These are phyloP conservation scores for Alloplasta piceator DNA, from an alignment of 2,888 invertebrate genomes.

Conservation along the genomic window DNA sequence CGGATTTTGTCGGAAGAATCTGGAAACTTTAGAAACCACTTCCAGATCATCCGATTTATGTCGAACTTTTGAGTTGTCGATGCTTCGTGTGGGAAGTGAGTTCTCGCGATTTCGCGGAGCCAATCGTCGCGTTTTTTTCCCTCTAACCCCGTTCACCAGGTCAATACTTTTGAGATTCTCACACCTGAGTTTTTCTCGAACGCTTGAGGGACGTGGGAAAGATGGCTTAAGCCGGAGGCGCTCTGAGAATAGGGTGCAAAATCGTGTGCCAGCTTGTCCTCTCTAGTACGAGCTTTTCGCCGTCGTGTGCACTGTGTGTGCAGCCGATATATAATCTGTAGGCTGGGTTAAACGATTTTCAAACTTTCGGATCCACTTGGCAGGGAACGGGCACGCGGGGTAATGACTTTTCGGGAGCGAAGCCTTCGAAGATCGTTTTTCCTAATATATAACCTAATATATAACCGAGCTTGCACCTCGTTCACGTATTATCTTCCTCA, in stretches of 20 bases:
- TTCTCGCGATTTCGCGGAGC: slow-evolving; percentile 24
- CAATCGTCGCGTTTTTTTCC: slow-evolving; percentile 20
- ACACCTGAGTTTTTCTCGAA: slow-evolving; percentile 51
- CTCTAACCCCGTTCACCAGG: slow-evolving; percentile 18
- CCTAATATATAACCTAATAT: slow-evolving; percentile 49
- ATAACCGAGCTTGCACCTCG: slow-evolving; percentile 16
- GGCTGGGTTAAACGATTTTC: slow-evolving; percentile 69
- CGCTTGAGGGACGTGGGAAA: not conserved
- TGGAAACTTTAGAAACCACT: slow-evolving; percentile 54
- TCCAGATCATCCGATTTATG: slow-evolving; percentile 53
- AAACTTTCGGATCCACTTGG: slow-evolving; percentile 66
- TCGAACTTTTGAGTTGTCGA: slow-evolving; percentile 37
- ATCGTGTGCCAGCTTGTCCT: slow-evolving; percentile 58
- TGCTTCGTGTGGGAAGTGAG: slow-evolving; percentile 16
- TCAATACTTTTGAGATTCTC: slow-evolving; percentile 54
- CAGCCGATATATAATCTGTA: not conserved
- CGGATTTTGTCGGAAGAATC: slow-evolving; percentile 20
- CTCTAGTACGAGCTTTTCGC: slow-evolving; percentile 26
- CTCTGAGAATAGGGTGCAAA: slow-evolving; percentile 59
- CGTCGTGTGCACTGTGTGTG: slow-evolving; percentile 26
- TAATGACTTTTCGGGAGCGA: slow-evolving; percentile 64
- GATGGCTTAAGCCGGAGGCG: slow-evolving; percentile 45
- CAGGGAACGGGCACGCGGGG: slow-evolving; percentile 27
- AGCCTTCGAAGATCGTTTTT: slow-evolving; percentile 51
- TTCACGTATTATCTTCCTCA: slow-evolving; percentile 23